Percentiles rank a stretch among this genome's conserved stretches.
Evolutionary conservation across 92 coral and sea anemone species (phyloP).

Genomic region (Nematostella vectensis): DNA sequence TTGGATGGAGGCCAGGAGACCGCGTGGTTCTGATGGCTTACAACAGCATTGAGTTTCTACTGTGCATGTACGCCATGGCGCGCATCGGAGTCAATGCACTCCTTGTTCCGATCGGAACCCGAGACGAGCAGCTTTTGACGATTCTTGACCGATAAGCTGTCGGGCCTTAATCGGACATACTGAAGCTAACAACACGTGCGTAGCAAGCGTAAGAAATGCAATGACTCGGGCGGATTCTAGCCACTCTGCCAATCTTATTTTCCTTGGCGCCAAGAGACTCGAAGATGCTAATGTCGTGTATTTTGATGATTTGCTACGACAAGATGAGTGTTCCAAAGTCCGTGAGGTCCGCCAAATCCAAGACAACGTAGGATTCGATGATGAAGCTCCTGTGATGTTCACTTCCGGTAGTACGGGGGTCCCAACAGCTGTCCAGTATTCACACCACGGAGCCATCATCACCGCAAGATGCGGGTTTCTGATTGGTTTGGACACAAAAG

Average conservation of each 20-base stretch:
- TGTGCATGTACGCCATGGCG: constrained; percentile 10
- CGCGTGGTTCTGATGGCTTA: constrained; percentile 17
- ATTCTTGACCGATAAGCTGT: constrained; percentile 14
- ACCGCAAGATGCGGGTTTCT: not conserved
- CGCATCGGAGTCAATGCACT: constrained; percentile 17
- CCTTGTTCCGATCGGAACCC: constrained; percentile 13
- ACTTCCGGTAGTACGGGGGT: constrained; percentile 29
- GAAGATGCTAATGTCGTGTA: not conserved
- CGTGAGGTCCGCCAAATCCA: not conserved
- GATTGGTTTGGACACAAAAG: too few species aligned
- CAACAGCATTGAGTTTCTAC: constrained; percentile 20
- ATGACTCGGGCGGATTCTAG: too few species aligned
- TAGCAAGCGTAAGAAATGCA: not conserved
- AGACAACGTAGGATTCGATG: constrained; percentile 8
- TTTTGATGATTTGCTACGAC: not conserved
- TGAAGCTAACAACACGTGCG: not conserved
- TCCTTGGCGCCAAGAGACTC: too few species aligned
- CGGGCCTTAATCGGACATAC: not conserved
- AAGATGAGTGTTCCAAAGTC: too few species aligned
- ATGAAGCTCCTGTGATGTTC: constrained; percentile 16
- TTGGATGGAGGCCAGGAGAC: constrained; percentile 23
- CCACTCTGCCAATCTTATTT: too few species aligned
- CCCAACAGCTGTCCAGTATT: constrained; percentile 16
- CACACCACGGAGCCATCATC: constrained; percentile 10
- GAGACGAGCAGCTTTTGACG: constrained; percentile 4